phyloP scores from a whole-genome alignment of 2,888 invertebrate genomes.

The Lutraria lutraria region DNA sequence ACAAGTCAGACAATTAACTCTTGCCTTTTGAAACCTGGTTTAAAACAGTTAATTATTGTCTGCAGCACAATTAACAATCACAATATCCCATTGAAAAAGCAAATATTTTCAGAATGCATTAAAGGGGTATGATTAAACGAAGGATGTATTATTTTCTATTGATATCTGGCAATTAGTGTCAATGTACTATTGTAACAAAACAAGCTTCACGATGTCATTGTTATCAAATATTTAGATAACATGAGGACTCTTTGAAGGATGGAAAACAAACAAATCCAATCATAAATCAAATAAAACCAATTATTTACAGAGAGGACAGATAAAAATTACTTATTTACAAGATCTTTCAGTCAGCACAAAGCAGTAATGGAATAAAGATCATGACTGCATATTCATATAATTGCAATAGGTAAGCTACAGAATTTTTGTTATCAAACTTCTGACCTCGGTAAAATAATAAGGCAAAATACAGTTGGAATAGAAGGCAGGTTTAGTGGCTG shows the following conservation, averaged over 20 bases:
- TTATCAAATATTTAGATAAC: constrained; percentile 12
- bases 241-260: background rate
- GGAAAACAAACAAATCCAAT: background rate
- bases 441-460: no score
- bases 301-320: background rate
- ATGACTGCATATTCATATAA: no score
- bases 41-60: background rate
- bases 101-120: background rate
- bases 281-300: background rate
- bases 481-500: no score
- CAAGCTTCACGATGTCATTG: background rate
- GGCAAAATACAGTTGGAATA: no score
- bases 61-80: background rate
- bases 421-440: no score
- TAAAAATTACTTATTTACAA: background rate
- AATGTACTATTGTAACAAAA: background rate
- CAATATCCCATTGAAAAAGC: background rate
- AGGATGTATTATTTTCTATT: background rate
- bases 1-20: background rate
- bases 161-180: background rate
- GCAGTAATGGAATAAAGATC: no score
- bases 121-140: background rate
- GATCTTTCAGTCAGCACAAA: no score
- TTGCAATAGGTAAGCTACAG: no score
- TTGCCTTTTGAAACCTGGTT: background rate